Conservation (phyloP, 2,888 invertebrate species). For the Epinotia ramella region DNA sequence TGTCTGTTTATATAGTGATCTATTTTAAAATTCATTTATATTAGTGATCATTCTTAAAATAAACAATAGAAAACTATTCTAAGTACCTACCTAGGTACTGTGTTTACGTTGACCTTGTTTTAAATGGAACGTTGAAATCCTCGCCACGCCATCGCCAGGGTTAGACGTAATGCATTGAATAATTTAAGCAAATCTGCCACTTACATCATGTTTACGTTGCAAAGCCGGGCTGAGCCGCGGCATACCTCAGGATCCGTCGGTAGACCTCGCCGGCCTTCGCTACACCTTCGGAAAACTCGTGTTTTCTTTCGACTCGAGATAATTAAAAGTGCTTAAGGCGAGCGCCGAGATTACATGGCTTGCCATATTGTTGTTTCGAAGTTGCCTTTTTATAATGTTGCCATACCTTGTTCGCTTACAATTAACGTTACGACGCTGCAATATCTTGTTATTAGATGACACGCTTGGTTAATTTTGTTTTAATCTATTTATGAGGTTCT, state of each 20-base stretch:
- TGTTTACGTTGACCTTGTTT: conserved; percentile 29
- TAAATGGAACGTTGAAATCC: conserved; percentile 28
- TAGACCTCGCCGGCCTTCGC: conserved; percentile 29
- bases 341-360: conserved; percentile 64
- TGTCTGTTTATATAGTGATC: too few relatives aligned
- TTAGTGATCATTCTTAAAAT: too few relatives aligned
- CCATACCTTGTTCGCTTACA: background rate
- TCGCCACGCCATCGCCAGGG: conserved; percentile 22
- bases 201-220: conserved; percentile 56
- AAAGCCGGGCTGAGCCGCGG: conserved; percentile 52
- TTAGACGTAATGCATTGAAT: conserved; percentile 58
- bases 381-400: conserved; percentile 14
- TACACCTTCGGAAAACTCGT: conserved; percentile 48
- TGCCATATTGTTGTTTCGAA: conserved; percentile 45
- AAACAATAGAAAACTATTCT: background rate
- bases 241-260: conserved; percentile 32
- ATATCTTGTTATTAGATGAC: conserved; percentile 10
- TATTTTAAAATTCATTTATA: too few relatives aligned
- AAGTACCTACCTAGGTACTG: background rate
- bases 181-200: conserved; percentile 66
- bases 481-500: conserved; percentile 8
- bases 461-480: conserved; percentile 4
- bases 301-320: conserved; percentile 71
- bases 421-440: conserved; percentile 2
- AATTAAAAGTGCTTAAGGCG: conserved; percentile 75